These are phyloP conservation scores for Ciconia stormi DNA, from an alignment of 2,113 vertebrate genomes.

Conservation along the genomic window DNA sequence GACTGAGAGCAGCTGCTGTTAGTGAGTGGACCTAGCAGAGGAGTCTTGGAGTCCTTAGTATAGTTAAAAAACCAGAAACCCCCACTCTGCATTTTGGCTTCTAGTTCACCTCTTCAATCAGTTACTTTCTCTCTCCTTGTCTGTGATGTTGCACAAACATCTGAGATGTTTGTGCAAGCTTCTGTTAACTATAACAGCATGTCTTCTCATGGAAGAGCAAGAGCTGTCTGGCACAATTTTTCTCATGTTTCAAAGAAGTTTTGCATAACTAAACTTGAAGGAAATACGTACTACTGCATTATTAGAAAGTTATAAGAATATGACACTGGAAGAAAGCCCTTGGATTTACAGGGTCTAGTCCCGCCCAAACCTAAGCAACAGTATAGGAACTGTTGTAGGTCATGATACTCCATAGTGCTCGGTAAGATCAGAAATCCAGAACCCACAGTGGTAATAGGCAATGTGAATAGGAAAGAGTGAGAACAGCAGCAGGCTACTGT, in stretches of 20 bases:
- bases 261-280: background rate
- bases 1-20: background rate
- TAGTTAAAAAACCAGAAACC: background rate
- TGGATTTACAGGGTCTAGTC: background rate
- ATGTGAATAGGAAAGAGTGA: background rate
- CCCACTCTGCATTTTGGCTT: background rate
- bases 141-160: too few species aligned
- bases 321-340: background rate
- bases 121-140: background rate
- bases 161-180: background rate
- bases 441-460: accelerated
- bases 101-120: background rate
- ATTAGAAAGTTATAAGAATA: background rate
- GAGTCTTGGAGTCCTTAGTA: background rate
- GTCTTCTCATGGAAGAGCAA: background rate
- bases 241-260: background rate
- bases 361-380: background rate
- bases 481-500: background rate
- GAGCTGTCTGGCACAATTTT: background rate
- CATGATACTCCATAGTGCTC: background rate
- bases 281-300: background rate
- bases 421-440: background rate
- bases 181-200: background rate
- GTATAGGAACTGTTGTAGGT: background rate
- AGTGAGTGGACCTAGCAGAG: background rate